Conservation (phyloP, 2,797 vertebrate species). For the Spinus pinus region DNA sequence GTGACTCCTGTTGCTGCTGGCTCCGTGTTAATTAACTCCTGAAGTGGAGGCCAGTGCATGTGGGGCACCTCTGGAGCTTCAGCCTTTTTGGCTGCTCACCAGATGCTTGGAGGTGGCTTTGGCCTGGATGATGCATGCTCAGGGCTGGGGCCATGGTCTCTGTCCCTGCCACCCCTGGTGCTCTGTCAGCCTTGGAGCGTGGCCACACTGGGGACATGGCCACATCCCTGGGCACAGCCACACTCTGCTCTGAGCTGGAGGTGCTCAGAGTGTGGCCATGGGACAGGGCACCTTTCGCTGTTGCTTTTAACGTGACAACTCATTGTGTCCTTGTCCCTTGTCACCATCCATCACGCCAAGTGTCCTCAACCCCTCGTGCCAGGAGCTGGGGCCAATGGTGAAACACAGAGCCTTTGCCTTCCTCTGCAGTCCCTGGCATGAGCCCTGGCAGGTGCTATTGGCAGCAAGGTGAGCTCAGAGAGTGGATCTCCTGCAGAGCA, state of each 20-base stretch:
- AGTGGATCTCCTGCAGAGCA: not conserved
- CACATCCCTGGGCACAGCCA: rapidly evolving
- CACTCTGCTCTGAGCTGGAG: not conserved
- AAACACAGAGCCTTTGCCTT: not conserved
- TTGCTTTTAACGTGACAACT: rapidly evolving
- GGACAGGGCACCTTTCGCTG: not conserved
- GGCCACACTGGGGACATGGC: rapidly evolving
- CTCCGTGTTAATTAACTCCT: constrained; percentile 39
- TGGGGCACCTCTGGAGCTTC: not conserved
- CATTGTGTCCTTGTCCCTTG: not conserved
- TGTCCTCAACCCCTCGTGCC: not conserved
- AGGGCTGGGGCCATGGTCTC: not conserved
- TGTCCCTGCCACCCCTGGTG: rapidly evolving
- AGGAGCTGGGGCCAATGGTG: rapidly evolving
- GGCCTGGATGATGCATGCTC: not conserved
- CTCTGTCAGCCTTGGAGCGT: rapidly evolving
- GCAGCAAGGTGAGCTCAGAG: not conserved
- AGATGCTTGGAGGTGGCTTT: not conserved
- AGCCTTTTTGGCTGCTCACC: not conserved
- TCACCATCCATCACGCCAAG: not conserved
- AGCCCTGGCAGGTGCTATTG: not conserved
- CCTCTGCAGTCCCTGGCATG: not conserved
- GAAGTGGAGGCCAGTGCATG: not conserved
- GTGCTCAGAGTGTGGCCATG: rapidly evolving
- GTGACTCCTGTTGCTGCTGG: not conserved